Evolutionary conservation across 1,140 invertebrate genomes (phyloP).

Genomic region (Drosophila watanabei): DNA sequence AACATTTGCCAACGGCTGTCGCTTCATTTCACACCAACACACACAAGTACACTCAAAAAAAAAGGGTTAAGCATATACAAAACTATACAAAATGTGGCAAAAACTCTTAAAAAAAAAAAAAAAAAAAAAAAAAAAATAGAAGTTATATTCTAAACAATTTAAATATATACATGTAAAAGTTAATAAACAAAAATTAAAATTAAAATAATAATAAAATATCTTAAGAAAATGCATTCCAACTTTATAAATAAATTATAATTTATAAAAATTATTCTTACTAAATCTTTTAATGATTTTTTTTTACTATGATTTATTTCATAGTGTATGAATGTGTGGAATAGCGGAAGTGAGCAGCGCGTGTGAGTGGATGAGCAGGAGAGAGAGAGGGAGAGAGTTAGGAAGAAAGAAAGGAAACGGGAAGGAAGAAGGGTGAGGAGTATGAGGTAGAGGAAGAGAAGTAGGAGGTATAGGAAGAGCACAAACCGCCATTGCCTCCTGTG

Average conservation of each 20-base stretch:
- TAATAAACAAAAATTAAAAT: too few relatives aligned
- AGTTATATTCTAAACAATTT: rapidly evolving
- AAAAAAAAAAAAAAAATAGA: background rate
- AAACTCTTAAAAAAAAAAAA: background rate
- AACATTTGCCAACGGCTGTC: slow-evolving; percentile 80
- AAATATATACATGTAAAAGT: background rate
- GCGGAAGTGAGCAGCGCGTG: slow-evolving; percentile 67
- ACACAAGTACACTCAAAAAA: slow-evolving; percentile 22
- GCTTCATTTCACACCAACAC: slow-evolving; percentile 69
- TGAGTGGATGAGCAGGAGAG: slow-evolving; percentile 18
- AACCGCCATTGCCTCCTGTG: slow-evolving; percentile 62
- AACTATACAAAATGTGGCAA: background rate
- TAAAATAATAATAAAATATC: background rate
- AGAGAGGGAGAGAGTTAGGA: background rate
- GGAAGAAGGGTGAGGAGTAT: background rate
- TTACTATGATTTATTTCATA: background rate
- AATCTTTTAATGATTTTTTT: background rate
- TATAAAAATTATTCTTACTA: too few relatives aligned
- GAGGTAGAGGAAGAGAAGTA: background rate
- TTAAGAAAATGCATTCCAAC: too few relatives aligned
- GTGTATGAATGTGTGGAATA: slow-evolving; percentile 17
- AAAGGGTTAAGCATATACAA: background rate
- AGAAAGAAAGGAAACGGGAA: slow-evolving; percentile 6
- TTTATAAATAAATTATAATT: background rate
- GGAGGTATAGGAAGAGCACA: slow-evolving; percentile 9